Percentiles rank a stretch among this genome's conserved stretches.
These are phyloP conservation scores for Sthenelais limicola DNA, from an alignment of 2,888 invertebrate genomes.

Conservation along the genomic window DNA sequence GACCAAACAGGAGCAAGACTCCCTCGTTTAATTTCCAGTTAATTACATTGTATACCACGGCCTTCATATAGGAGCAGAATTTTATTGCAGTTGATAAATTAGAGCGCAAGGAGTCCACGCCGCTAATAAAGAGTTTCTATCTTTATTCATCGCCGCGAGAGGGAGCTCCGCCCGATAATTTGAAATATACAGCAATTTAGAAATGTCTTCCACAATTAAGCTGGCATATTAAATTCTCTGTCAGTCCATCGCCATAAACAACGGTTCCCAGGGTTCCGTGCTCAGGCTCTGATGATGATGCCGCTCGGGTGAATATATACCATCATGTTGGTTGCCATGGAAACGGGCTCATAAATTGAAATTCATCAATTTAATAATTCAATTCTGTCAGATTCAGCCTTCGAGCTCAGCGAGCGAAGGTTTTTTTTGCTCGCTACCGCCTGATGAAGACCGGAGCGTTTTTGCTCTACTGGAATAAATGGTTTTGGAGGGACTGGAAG, in stretches of 20 bases:
- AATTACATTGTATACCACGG: no score
- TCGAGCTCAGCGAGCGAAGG: no score
- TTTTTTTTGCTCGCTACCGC: slow-evolving; percentile 16
- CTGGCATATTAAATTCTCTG: slow-evolving; percentile 22
- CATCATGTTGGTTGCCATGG: slow-evolving; percentile 24
- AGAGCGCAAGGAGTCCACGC: no score
- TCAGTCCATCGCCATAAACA: slow-evolving; percentile 24
- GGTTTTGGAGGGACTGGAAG: slow-evolving; percentile 32
- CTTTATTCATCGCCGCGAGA: no score
- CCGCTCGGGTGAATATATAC: slow-evolving; percentile 30
- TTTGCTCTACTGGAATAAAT: slow-evolving; percentile 8
- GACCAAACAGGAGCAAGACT: no score
- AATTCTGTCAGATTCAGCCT: slow-evolving; percentile 32
- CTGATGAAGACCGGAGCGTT: background rate
- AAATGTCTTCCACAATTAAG: slow-evolving; percentile 25
- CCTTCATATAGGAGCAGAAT: no score
- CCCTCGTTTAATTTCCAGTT: no score
- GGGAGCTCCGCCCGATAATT: no score
- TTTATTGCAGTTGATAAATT: no score
- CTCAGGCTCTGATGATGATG: no score
- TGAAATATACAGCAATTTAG: slow-evolving; percentile 34
- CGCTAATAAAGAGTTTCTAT: no score
- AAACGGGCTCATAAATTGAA: slow-evolving; percentile 34
- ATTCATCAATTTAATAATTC: slow-evolving; percentile 36
- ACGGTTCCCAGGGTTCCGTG: slow-evolving; percentile 1